Evolutionary conservation across 2,888 invertebrate genomes (phyloP).

Genomic region (Byasa hedistus): DNA sequence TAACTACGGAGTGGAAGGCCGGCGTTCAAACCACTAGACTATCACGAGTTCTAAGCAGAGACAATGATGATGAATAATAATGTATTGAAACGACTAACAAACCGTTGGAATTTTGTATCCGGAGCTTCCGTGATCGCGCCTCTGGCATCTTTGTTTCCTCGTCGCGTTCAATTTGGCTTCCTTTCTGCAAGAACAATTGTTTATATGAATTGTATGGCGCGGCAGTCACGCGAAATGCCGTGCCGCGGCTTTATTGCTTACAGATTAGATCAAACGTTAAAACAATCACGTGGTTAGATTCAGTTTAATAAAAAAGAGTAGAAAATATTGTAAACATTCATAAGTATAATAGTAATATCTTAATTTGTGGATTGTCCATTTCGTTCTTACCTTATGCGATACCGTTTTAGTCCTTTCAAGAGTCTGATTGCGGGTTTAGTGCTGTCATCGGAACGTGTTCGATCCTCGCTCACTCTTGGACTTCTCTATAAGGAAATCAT

Average conservation of each 20-base stretch:
- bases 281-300: slow-evolving; percentile 7
- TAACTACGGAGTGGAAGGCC: too few relatives aligned
- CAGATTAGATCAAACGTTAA: slow-evolving; percentile 18
- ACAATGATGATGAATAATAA: too few relatives aligned
- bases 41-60: too few relatives aligned
- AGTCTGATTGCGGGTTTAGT: slow-evolving; percentile 14
- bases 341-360: too few relatives aligned
- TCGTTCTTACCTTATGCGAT: slow-evolving; percentile 8
- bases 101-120: slow-evolving; percentile 22
- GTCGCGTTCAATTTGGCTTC: slow-evolving; percentile 19
- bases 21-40: too few relatives aligned
- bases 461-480: slow-evolving; percentile 16
- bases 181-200: slow-evolving; percentile 23
- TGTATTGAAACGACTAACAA: neutral
- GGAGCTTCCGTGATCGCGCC: slow-evolving; percentile 4
- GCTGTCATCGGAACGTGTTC: slow-evolving; percentile 23
- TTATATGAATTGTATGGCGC: neutral
- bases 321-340: too few relatives aligned
- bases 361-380: too few relatives aligned
- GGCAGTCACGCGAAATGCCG: slow-evolving; percentile 17
- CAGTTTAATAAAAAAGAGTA: neutral
- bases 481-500: slow-evolving; percentile 6
- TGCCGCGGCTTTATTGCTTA: neutral
- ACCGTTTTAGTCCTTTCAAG: slow-evolving; percentile 19
- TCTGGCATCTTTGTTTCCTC: slow-evolving; percentile 18